phyloP scores from a whole-genome alignment of 1,140 invertebrate species.

The Laodelphax striatellus region DNA sequence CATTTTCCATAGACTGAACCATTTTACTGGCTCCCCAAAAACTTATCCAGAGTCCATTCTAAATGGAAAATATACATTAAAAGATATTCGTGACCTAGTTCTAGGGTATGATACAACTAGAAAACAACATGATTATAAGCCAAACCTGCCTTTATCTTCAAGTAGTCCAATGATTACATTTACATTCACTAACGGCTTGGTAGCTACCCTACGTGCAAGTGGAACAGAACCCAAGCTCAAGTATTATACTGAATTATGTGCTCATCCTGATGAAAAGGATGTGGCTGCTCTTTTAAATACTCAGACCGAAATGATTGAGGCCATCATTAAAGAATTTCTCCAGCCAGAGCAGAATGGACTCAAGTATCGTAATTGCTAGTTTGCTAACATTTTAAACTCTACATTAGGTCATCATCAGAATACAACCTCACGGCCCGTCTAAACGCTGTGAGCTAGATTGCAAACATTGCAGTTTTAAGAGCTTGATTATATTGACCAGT shows the following conservation, averaged over 20 bases:
- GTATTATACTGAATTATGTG: constrained; percentile 89
- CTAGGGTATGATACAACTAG: constrained; percentile 73
- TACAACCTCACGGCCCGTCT: too few relatives aligned
- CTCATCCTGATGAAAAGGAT: constrained; percentile 44
- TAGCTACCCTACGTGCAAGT: constrained; percentile 84
- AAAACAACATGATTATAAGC: constrained; percentile 44
- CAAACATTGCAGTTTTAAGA: too few relatives aligned
- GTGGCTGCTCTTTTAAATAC: constrained; percentile 45
- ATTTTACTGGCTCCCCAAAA: constrained; percentile 47
- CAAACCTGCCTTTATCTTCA: constrained; percentile 63
- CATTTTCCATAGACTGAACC: constrained; percentile 77
- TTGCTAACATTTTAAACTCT: too few relatives aligned
- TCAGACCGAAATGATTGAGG: constrained; percentile 63
- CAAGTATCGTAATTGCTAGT: constrained; percentile 25
- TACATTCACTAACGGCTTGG: constrained; percentile 74
- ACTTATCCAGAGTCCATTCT: constrained; percentile 60
- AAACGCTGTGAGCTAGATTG: too few relatives aligned
- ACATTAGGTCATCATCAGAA: too few relatives aligned
- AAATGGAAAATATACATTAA: constrained; percentile 59
- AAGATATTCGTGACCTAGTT: constrained; percentile 73
- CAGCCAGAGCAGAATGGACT: constrained; percentile 66
- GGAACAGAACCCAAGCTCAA: constrained; percentile 99
- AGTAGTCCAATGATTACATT: constrained; percentile 96
- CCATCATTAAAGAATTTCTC: constrained; percentile 66
- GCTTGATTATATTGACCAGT: too few relatives aligned